phyloP scores from a whole-genome alignment of 2,888 invertebrate species.

The Monochamus alternatus region DNA sequence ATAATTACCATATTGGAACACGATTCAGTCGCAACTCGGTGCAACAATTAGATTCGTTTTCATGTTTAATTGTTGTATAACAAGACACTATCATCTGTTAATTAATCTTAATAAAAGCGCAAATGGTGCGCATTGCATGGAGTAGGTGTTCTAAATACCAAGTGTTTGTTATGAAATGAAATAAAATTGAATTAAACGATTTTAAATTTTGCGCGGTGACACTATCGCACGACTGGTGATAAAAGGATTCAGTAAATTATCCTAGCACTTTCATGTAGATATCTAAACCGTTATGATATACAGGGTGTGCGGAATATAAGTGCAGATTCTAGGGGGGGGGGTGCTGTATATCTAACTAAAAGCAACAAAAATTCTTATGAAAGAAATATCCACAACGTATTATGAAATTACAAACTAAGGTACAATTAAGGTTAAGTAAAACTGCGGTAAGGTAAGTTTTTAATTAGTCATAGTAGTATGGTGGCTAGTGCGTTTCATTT shows the following conservation, averaged over 20 bases:
- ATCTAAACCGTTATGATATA: too few species aligned
- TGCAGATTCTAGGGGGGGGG: too few species aligned
- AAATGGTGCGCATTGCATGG: neutral
- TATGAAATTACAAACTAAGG: too few species aligned
- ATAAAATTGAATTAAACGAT: constrained; percentile 11
- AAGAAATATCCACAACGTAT: too few species aligned
- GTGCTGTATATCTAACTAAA: too few species aligned
- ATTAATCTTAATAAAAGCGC: constrained; percentile 28
- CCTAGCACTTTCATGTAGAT: neutral
- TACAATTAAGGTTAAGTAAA: too few species aligned
- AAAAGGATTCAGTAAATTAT: constrained; percentile 10
- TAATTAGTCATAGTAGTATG: too few species aligned
- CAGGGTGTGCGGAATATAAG: too few species aligned
- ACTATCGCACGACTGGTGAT: neutral
- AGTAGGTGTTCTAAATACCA: constrained; percentile 16
- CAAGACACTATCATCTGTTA: constrained; percentile 29
- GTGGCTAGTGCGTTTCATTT: too few species aligned
- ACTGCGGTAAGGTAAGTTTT: too few species aligned
- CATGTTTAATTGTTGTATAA: constrained; percentile 23
- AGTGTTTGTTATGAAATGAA: constrained; percentile 15
- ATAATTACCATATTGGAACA: constrained; percentile 1
- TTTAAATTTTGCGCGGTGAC: constrained; percentile 4
- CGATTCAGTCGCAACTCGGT: constrained; percentile 5
- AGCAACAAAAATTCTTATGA: too few species aligned
- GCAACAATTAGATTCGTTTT: constrained; percentile 21